Evolutionary conservation across 2,113 vertebrate species (phyloP).

Genomic region (Macaca nemestrina): DNA sequence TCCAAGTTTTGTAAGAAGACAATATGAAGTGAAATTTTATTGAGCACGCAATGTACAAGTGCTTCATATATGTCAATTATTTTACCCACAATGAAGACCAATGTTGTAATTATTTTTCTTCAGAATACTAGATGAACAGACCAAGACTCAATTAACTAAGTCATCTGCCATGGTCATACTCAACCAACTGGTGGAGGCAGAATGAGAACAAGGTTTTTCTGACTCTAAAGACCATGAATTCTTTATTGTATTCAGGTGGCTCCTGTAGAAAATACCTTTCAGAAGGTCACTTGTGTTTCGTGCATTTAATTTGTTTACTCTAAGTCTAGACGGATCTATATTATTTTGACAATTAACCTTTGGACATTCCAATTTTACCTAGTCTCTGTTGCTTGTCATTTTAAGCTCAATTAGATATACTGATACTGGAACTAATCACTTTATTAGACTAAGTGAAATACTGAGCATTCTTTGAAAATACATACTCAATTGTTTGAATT

Average conservation of each 20-base stretch:
- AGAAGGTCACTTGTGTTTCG: not conserved
- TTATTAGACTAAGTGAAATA: not conserved
- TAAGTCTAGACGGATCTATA: not conserved
- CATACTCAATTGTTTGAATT: not conserved
- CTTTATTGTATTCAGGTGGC: not conserved
- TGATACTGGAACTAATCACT: not conserved
- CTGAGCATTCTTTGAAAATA: not conserved
- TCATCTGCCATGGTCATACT: not conserved
- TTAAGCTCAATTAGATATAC: not conserved
- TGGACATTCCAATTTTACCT: not conserved
- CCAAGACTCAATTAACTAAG: not conserved
- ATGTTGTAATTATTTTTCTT: not conserved
- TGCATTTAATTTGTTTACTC: not conserved
- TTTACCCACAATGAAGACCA: not conserved
- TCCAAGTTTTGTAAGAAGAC: not conserved
- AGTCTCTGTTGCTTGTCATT: not conserved
- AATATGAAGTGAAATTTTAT: not conserved
- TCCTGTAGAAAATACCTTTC: not conserved
- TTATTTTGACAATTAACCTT: not conserved
- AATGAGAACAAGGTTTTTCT: not conserved
- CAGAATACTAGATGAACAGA: not conserved
- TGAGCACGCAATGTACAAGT: not conserved
- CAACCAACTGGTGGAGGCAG: not conserved
- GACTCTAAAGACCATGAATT: not conserved
- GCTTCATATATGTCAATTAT: not conserved